Evolutionary conservation across 2,113 vertebrate species (phyloP), one percentile per base, ranked within the genome.

Genomic region (Meles meles): DNA sequence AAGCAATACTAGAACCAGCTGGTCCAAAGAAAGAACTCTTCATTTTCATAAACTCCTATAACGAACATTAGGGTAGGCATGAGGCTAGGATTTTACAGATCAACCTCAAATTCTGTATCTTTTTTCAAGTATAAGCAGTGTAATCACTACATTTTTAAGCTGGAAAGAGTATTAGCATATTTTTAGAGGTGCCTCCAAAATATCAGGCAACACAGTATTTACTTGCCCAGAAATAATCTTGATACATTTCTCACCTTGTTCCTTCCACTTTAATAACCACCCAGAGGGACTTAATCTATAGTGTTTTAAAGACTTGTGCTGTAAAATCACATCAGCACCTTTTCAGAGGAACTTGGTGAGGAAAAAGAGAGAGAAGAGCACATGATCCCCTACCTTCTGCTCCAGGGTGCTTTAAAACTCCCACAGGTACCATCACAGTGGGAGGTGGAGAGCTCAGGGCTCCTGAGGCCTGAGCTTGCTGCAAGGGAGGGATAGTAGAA

Each of bases 351-450:
- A 96, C 71, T 52, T 93, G 97, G 9, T 59, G 96, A 98, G 88
- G 92, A 82, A 96, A 98, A 96, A 98, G 95, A 97, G 84, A 98
- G 95, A 92, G 88, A 98, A 96, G 59, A 97, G 97, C 95, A 97
- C 83, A 94, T 77, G 63, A 55, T 95, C 42, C 95, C 97, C 95
- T 99, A 99, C 99, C 99, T 99, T 99, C 99, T 94, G 99, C 98
- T 98, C 99, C 99, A 86, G 99, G 98, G 97, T 99, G 99, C 98
- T 99, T 99, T 95, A 99, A 98, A 98, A 99, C 99, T 98, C 99
- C 99, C 98, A 99, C 99, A 31, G 99, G 99, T 95, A 99, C 99
- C 99, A 99, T 99, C 98, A 99, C 99, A 52, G 99, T 99, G 98
- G 99, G 99, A 98, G 99, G 99, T 0, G 99, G 99, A 34, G 99